Evolutionary conservation across 1,140 invertebrate genomes (phyloP).

Genomic region (Luehdorfia chinensis): DNA sequence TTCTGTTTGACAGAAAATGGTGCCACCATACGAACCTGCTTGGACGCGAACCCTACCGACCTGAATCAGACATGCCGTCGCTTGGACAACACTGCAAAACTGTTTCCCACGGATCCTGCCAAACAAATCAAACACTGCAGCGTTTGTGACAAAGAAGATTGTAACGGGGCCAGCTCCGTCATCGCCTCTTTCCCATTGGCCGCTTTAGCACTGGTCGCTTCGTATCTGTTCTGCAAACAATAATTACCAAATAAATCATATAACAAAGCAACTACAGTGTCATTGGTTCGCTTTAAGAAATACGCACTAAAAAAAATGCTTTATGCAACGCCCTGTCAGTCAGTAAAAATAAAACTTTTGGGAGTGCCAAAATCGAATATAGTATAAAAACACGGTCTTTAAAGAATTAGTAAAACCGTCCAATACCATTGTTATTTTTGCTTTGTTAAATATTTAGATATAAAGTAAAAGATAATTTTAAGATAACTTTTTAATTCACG

Average conservation of each 20-base stretch:
- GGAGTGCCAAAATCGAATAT: slow-evolving; percentile 26
- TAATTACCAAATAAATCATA: slow-evolving; percentile 37
- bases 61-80: slow-evolving; percentile 53
- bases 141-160: slow-evolving; percentile 70
- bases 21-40: slow-evolving; percentile 51
- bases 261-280: slow-evolving; percentile 26
- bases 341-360: slow-evolving; percentile 1
- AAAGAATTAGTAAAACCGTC: slow-evolving; percentile 26
- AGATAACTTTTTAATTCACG: slow-evolving; percentile 9
- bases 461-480: slow-evolving; percentile 21
- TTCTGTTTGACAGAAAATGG: slow-evolving; percentile 59
- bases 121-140: slow-evolving; percentile 59
- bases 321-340: background rate
- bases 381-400: background rate
- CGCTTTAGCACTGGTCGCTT: slow-evolving; percentile 44
- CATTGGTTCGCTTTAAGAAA: slow-evolving; percentile 23
- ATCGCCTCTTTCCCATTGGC: slow-evolving; percentile 61
- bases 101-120: slow-evolving; percentile 27
- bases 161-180: slow-evolving; percentile 77
- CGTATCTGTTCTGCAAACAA: slow-evolving; percentile 55
- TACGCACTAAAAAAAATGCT: slow-evolving; percentile 15
- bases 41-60: slow-evolving; percentile 59
- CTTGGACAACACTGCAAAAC: slow-evolving; percentile 36
- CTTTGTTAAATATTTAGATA: slow-evolving; percentile 17
- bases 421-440: slow-evolving; percentile 33